Base-by-base conservation (phyloP, 37 sponge, comb jelly and placozoan genomes). In the Hormiphora californensis region DNA sequence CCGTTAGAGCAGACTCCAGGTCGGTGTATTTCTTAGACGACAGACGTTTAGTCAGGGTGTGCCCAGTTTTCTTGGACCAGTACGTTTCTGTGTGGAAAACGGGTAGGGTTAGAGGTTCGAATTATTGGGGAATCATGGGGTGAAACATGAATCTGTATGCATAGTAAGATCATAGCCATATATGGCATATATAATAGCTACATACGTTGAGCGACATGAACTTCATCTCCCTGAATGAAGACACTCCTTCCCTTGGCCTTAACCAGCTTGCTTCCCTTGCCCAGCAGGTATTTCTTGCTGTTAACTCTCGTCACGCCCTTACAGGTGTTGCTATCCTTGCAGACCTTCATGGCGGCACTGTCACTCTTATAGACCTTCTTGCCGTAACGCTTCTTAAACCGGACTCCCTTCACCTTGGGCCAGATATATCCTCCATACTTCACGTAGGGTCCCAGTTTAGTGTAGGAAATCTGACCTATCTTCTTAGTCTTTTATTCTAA, bases 221-320 rank as follows among this genome's bases (percentile, higher is more conserved):
- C 61, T 30, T 57, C 61, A 15, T 57, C 61, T 57, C 61, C 61
- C 23, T 57, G 61, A 23, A 57, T 28, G 61, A 57, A 57, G 61
- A 57, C 61, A 23, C 27, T 57, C 61, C 27, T 57, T 25, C 61
- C 61, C 7, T 25, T 25, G 7, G 61, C 61, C 61, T 57, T 57
- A 30, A 57, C 61, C 61, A 57, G 61, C 30, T 25, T 57, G 27
- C 3, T 57, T 57, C 61, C 61, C 23, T 57, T 25, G n/a, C 61
- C 61, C 23, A 57, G 23, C 61, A 28, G 61, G 61, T 57, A 57
- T 4, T 15, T 5, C 30, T 57, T 57, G 30, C 27, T 57, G 23
- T 12, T 30, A 30, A 57, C 61, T 30, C n/a, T 57, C 30, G n/a
- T 57, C 5, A 57, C 61, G n/a, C 61, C 61, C n/a, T 25, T 57